Evolutionary conservation across 2,113 vertebrate genomes (phyloP).

Genomic region (Rhombomys opimus): DNA sequence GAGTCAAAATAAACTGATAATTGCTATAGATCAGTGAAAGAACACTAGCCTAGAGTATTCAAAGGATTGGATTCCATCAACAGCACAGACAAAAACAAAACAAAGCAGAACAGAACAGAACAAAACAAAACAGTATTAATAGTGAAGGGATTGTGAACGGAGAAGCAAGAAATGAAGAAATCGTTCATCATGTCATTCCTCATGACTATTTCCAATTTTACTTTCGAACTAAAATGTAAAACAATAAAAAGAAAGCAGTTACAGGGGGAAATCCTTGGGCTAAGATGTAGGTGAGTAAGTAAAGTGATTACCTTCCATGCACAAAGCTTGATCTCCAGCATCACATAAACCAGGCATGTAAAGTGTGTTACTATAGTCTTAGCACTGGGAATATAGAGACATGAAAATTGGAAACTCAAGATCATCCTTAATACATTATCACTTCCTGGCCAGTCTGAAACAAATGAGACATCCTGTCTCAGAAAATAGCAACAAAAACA

Average conservation of each 20-base stretch:
- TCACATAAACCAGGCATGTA: neutral
- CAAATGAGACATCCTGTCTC: neutral
- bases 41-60: neutral
- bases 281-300: neutral
- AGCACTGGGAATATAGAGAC: neutral
- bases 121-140: neutral
- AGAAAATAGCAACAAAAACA: too few species aligned
- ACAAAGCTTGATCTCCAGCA: neutral
- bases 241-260: neutral
- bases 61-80: neutral
- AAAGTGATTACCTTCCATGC: neutral
- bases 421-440: neutral
- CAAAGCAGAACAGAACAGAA: neutral
- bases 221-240: neutral
- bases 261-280: neutral
- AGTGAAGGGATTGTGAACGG: neutral
- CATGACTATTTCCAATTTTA: neutral
- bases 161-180: neutral
- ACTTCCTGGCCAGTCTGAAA: neutral
- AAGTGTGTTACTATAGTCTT: neutral
- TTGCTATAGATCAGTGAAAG: neutral
- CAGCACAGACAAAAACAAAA: neutral
- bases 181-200: neutral
- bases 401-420: neutral
- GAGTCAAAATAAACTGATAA: neutral